Conservation (phyloP, 2,113 vertebrate species). For the Tyto alba region DNA sequence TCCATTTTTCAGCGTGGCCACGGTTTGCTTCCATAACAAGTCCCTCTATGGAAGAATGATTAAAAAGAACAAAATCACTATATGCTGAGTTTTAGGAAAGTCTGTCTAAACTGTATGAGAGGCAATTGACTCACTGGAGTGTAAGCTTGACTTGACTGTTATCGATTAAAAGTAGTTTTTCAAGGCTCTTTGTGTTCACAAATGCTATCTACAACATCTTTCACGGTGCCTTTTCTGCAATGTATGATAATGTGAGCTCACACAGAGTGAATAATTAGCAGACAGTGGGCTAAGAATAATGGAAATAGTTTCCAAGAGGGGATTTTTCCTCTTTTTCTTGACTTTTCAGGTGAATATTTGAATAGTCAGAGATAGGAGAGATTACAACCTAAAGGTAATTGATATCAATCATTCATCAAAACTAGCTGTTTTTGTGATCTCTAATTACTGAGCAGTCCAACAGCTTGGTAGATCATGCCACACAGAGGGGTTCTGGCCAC, state of each 20-base stretch:
- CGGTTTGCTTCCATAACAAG: neutral
- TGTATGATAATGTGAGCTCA: neutral
- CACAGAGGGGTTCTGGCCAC: neutral
- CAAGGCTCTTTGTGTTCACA: neutral
- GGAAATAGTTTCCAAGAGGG: neutral
- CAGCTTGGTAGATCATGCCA: neutral
- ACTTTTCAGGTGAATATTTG: neutral
- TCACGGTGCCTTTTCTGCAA: neutral
- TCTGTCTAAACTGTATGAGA: neutral
- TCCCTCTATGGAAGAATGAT: neutral
- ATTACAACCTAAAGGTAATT: conserved; percentile 3
- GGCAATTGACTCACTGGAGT: neutral
- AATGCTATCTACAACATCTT: neutral
- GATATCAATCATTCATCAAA: neutral
- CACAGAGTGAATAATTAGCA: conserved; percentile 30
- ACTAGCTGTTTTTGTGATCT: neutral
- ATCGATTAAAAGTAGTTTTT: neutral
- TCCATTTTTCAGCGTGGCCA: neutral
- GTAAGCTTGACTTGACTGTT: neutral
- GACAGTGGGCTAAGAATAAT: neutral
- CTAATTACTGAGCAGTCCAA: neutral
- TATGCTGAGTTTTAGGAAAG: neutral
- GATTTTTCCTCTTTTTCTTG: neutral
- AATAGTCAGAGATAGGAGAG: neutral
- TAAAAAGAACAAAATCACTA: neutral